These are phyloP conservation scores for Pterocles gutturalis DNA, from an alignment of 2,113 vertebrate species.

Conservation along the genomic window DNA sequence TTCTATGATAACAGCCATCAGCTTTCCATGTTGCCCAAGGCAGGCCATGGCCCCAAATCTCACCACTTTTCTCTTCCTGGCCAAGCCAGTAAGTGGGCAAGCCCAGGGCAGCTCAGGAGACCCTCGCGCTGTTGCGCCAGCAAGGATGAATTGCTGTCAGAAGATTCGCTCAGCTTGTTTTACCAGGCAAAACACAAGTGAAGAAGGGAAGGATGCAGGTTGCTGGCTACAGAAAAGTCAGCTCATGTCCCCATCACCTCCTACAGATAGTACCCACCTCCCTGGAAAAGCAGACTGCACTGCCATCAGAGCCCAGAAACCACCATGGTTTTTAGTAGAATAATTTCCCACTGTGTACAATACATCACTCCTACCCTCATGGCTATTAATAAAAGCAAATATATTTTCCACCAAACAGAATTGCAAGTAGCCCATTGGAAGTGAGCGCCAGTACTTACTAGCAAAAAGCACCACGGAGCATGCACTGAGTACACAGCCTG, in stretches of 20 bases:
- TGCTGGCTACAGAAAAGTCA: neutral
- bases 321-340: neutral
- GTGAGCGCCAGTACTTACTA: neutral
- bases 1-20: neutral
- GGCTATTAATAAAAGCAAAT: neutral
- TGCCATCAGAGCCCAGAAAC: neutral
- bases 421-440: neutral
- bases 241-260: neutral
- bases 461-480: neutral
- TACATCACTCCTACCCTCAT: neutral
- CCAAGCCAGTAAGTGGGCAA: neutral
- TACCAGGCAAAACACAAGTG: neutral
- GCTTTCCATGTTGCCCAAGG: neutral
- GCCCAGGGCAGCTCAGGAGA: neutral
- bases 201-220: neutral
- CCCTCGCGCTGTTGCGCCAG: neutral
- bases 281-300: neutral
- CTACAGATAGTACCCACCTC: neutral
- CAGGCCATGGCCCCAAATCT: rapidly evolving
- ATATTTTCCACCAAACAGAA: neutral
- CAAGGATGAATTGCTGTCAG: neutral
- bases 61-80: neutral
- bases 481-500: neutral
- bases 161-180: neutral
- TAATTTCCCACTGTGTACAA: neutral